Percentiles rank a stretch among this genome's conserved stretches.
Evolutionary conservation across 2,888 invertebrate genomes (phyloP).

Genomic region (Dugesia japonica): DNA sequence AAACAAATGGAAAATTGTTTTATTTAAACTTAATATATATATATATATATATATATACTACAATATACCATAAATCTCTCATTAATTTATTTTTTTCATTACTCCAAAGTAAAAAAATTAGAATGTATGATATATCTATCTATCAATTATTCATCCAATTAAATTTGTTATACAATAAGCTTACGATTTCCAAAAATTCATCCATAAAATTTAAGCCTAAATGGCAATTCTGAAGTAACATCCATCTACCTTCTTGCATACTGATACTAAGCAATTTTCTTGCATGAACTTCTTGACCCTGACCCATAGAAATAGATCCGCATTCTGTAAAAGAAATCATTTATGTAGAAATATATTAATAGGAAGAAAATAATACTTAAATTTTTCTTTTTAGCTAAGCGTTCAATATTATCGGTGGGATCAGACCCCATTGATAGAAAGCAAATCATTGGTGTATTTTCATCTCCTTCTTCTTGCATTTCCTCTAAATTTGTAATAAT

Average conservation of each 20-base stretch:
- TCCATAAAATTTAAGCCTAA: conserved; percentile 80
- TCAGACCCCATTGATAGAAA: conserved; percentile 84
- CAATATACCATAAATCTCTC: too few relatives aligned
- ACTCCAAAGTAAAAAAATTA: too few relatives aligned
- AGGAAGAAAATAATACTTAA: conserved; percentile 57
- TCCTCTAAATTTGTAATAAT: conserved; percentile 74
- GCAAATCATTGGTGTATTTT: conserved; percentile 71
- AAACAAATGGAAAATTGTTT: too few relatives aligned
- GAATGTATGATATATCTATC: too few relatives aligned
- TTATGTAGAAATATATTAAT: too few relatives aligned
- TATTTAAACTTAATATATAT: too few relatives aligned
- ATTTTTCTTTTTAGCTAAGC: conserved; percentile 67
- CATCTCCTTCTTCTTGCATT: conserved; percentile 75
- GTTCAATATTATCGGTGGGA: conserved; percentile 78
- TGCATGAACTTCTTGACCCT: conserved; percentile 78
- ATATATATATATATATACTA: too few relatives aligned
- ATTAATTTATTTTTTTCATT: too few relatives aligned
- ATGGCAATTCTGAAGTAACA: conserved; percentile 81
- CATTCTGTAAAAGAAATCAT: conserved; percentile 38
- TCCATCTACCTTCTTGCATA: conserved; percentile 71
- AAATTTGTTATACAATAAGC: too few relatives aligned
- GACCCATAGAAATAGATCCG: conserved; percentile 84
- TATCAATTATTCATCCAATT: too few relatives aligned
- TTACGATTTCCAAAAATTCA: conserved; percentile 70
- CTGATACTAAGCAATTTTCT: conserved; percentile 65